These are phyloP conservation scores for Ophthalmolycus amberensis DNA, from an alignment of 2,113 vertebrate species.

Conservation along the genomic window DNA sequence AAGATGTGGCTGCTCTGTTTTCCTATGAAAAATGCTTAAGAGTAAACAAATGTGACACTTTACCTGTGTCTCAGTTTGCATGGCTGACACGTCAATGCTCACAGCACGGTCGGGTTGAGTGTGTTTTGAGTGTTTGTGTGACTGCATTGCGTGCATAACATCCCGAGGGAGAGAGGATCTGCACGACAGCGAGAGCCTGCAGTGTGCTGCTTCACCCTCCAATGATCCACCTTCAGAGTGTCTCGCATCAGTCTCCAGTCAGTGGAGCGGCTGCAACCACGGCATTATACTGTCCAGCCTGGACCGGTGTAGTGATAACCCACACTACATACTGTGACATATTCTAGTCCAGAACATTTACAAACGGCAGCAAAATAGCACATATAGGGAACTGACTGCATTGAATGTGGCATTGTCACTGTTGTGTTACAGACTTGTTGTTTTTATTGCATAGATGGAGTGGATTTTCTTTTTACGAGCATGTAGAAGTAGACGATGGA, in stretches of 20 bases:
- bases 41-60: not conserved
- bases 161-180: not conserved
- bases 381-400: not conserved
- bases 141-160: slow-evolving; percentile 18
- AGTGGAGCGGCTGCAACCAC: slow-evolving; percentile 38
- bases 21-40: not conserved
- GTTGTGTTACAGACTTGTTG: not conserved
- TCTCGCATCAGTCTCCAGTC: slow-evolving; percentile 63
- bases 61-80: not conserved
- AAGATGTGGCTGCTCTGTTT: not conserved
- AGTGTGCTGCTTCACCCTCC: slow-evolving; percentile 24
- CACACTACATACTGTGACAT: slow-evolving; percentile 37
- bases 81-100: slow-evolving; percentile 3
- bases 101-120: not conserved
- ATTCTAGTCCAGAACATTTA: slow-evolving; percentile 18
- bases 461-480: not conserved
- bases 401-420: not conserved
- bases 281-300: slow-evolving; percentile 11
- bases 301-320: slow-evolving; percentile 46
- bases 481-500: not conserved
- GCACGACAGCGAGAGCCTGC: slow-evolving; percentile 14
- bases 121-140: not conserved
- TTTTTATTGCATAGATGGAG: not conserved
- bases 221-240: slow-evolving; percentile 46
- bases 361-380: slow-evolving; percentile 1